These are phyloP conservation scores for Aphelenchoides fujianensis DNA, from an alignment of 1,140 invertebrate genomes.

Conservation along the genomic window DNA sequence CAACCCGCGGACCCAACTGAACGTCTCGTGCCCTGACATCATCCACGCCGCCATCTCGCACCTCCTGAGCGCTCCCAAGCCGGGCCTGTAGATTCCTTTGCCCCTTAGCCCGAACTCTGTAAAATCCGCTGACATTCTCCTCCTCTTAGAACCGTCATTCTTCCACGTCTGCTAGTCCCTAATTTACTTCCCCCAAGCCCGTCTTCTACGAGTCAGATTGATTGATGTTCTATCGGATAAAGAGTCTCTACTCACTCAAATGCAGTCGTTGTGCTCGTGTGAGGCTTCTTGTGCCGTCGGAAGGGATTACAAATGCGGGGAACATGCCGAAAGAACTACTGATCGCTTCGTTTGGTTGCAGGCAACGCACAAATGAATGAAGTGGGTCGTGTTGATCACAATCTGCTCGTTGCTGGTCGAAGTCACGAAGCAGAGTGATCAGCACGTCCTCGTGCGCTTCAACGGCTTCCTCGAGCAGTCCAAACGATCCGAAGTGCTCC, in stretches of 20 bases:
- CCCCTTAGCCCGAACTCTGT: too few relatives aligned
- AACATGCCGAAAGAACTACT: too few relatives aligned
- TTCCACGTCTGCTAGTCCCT: too few relatives aligned
- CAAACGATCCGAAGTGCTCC: background rate
- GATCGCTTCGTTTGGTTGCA: background rate
- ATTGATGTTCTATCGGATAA: background rate
- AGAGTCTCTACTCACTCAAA: background rate
- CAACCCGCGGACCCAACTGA: too few relatives aligned
- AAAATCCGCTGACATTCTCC: too few relatives aligned
- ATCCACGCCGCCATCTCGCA: slow-evolving; percentile 40
- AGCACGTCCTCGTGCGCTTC: background rate
- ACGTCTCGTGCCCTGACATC: slow-evolving; percentile 49
- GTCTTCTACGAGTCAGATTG: background rate
- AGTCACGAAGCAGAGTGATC: background rate
- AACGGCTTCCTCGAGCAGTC: slow-evolving; percentile 6
- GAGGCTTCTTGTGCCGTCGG: too few relatives aligned
- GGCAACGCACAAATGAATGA: slow-evolving; percentile 4
- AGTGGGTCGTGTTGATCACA: background rate
- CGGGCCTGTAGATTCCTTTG: too few relatives aligned
- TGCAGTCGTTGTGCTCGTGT: background rate
- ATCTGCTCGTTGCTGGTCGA: background rate
- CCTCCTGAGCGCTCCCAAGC: slow-evolving; percentile 13
- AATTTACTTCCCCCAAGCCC: background rate
- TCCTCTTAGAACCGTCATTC: too few relatives aligned
- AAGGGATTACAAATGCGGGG: too few relatives aligned